Base-by-base conservation (phyloP, 2,888 invertebrate species). In the Phoenoteleia sp. region DNA sequence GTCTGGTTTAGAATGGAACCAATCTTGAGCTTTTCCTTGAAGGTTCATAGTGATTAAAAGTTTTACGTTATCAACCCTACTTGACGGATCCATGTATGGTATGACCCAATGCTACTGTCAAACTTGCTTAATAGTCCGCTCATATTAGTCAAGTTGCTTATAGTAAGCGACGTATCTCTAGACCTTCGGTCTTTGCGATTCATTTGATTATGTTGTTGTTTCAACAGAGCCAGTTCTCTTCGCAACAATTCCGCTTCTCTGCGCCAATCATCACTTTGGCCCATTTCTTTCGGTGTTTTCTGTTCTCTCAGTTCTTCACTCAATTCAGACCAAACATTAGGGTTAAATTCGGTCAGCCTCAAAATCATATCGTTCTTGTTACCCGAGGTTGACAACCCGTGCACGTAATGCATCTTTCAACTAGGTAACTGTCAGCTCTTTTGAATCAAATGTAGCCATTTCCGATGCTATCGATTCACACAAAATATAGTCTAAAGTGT, bases 1-100 rank as follows among this genome's bases (percentile, higher is more conserved):
- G 15, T 82, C 80, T 2, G 85, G 64, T 23, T 77, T 80, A 9
- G 84, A 87, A 17, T 86, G 64, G 15, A 87, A 87, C 82, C 85
- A 85, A 3, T 84, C 76, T 7, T 76, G 23, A 21, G 85, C 85
- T 9, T 23, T 52, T 0, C 69, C 76, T 45, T 76, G 81, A 0
- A 85, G 23, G 19, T 69, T 81, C 19, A 49, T 23, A 6, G 62
- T 66, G 0, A 87, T 72, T 7, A 85, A 17, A 25, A 84, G 49
- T 25, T 71, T 84, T 25, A 64, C 52, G 3, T 67, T n/a, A 21
- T 25, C 4, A 87, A 60, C 11, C 58, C 25, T 1, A 85, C 39
- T 66, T 84, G 83, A 13, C 58, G 64, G 27, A 75, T 42, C 83
- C 87, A 86, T 7, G 9, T 76, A 29, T 52, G 49, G 25, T 76